A percentile compares a stretch with the other conserved stretches of the same genome.
Evolutionary conservation across 2,113 vertebrate genomes (phyloP).

Genomic region (Cygnus atratus): DNA sequence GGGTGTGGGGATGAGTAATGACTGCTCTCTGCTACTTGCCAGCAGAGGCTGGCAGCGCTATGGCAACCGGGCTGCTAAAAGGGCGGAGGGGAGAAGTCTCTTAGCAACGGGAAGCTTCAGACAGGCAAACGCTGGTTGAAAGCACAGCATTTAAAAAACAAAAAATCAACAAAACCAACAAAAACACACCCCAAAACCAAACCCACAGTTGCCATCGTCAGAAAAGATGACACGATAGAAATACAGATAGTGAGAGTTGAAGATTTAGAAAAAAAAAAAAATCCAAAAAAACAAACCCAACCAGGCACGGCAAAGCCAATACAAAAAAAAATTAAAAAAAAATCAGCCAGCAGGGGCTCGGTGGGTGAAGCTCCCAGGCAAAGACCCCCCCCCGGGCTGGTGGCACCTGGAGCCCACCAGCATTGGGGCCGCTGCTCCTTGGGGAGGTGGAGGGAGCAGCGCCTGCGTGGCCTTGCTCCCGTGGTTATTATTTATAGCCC

Average conservation of each 20-base stretch:
- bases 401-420: not conserved
- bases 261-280: not conserved
- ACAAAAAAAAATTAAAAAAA: not conserved
- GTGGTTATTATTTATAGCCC: not conserved
- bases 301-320: not conserved
- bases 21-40: slow-evolving; percentile 75
- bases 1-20: slow-evolving; percentile 46
- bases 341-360: not conserved
- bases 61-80: slow-evolving; percentile 76
- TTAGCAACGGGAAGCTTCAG: slow-evolving; percentile 80
- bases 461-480: not conserved
- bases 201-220: not conserved
- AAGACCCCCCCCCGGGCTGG: accelerated
- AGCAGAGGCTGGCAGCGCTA: slow-evolving; percentile 74
- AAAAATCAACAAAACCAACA: not conserved
- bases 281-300: not conserved
- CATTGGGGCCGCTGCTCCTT: accelerated
- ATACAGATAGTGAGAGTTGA: not conserved
- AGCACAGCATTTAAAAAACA: not conserved
- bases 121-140: slow-evolving; percentile 71
- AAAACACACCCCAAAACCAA: not conserved
- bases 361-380: not conserved
- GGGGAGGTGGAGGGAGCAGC: not conserved
- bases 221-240: slow-evolving; percentile 9
- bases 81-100: slow-evolving; percentile 68